Conservation (phyloP, 2,888 invertebrate species). For the Xanthorhoe spadicearia region DNA sequence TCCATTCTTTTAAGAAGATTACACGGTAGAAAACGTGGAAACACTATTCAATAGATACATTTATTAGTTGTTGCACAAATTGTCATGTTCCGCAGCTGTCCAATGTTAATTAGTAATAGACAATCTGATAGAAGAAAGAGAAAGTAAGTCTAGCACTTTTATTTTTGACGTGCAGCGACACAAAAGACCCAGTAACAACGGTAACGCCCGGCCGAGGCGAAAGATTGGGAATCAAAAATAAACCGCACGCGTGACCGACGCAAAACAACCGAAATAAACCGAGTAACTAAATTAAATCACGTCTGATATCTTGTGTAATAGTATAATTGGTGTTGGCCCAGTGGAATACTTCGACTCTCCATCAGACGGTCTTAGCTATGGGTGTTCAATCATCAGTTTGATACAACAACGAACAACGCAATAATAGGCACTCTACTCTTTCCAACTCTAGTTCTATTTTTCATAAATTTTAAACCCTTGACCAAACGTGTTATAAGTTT, state of each 20-base stretch:
- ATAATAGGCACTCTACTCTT: no score
- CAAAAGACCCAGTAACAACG: slow-evolving; percentile 28
- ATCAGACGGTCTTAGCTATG: not conserved
- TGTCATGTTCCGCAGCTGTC: not conserved
- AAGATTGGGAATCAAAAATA: slow-evolving; percentile 66
- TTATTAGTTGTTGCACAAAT: not conserved
- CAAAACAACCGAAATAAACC: slow-evolving; percentile 63
- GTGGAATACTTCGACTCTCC: not conserved
- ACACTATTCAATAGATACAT: slow-evolving; percentile 46
- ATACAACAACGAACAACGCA: no score
- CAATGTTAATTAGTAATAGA: not conserved
- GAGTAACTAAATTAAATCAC: slow-evolving; percentile 54
- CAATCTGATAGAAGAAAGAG: slow-evolving; percentile 15
- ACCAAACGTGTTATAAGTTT: no score
- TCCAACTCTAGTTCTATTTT: no score
- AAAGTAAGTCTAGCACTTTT: slow-evolving; percentile 39
- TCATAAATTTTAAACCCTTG: no score
- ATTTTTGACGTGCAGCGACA: slow-evolving; percentile 38
- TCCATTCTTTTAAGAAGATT: slow-evolving; percentile 64
- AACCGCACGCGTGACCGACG: slow-evolving; percentile 64
- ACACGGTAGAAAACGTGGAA: slow-evolving; percentile 39
- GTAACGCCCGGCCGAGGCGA: slow-evolving; percentile 40
- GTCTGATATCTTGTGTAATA: slow-evolving; percentile 53
- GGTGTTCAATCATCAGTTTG: no score
- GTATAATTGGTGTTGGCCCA: slow-evolving; percentile 37